phyloP scores from a whole-genome alignment of 2,113 vertebrate species.

The Osmerus mordax region DNA sequence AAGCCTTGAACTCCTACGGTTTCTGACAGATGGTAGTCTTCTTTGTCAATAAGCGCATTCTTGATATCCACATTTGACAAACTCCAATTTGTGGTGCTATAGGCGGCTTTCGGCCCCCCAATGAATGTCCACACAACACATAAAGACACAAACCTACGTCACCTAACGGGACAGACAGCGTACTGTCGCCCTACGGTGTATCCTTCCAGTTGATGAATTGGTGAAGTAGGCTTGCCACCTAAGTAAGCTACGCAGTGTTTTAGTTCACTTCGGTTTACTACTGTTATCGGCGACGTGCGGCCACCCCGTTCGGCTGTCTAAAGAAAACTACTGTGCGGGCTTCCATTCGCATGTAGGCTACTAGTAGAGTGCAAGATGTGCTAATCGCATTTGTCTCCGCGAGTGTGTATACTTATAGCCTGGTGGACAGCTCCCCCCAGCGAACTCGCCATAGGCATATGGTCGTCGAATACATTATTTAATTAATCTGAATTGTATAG shows the following conservation, averaged over 20 bases:
- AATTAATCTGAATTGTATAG: too few species aligned
- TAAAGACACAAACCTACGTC: conserved; percentile 30
- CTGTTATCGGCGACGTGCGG: conserved; percentile 20
- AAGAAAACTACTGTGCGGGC: conserved; percentile 32
- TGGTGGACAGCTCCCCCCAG: conserved; percentile 67
- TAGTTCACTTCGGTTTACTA: conserved; percentile 16
- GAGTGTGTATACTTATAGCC: conserved; percentile 7
- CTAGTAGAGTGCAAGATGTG: conserved; percentile 48
- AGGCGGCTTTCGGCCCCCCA: conserved; percentile 16
- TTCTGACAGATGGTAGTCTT: conserved; percentile 19
- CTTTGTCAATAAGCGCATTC: conserved; percentile 26
- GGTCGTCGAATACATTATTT: too few species aligned
- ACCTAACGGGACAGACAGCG: conserved; percentile 41
- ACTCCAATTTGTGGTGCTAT: conserved; percentile 3
- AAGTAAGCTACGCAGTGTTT: background rate
- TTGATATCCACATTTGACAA: background rate
- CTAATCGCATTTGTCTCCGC: conserved; percentile 68
- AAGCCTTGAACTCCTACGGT: conserved; percentile 18
- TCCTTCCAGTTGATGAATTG: conserved; percentile 5
- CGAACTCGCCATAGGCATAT: conserved; percentile 19
- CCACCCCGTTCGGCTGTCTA: conserved; percentile 45
- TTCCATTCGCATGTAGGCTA: conserved; percentile 40
- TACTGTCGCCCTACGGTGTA: conserved; percentile 23
- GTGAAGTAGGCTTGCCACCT: background rate
- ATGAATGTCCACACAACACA: conserved; percentile 30